Evolutionary conservation across 2,888 invertebrate genomes (phyloP).

Genomic region (Dascillus cervinus): DNA sequence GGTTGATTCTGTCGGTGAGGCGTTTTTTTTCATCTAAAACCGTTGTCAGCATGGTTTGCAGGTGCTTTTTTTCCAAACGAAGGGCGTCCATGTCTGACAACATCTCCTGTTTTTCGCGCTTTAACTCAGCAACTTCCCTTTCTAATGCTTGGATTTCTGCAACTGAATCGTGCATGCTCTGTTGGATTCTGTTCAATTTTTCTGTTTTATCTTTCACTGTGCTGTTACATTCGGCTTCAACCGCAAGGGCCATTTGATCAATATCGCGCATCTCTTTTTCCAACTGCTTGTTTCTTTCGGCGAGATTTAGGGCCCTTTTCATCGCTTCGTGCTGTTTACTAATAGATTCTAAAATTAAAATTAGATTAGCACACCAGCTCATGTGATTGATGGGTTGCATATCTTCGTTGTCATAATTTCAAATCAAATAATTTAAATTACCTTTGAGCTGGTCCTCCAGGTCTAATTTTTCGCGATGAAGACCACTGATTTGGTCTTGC

Average conservation of each 20-base stretch:
- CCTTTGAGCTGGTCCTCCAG: conserved; percentile 50
- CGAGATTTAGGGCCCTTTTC: conserved; percentile 63
- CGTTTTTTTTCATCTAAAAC: conserved; percentile 49
- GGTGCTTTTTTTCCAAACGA: conserved; percentile 50
- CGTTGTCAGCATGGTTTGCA: conserved; percentile 51
- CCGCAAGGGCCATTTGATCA: conserved; percentile 64
- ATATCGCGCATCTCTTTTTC: conserved; percentile 66
- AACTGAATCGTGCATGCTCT: conserved; percentile 43
- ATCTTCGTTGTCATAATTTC: too few relatives aligned
- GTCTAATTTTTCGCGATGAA: conserved; percentile 53
- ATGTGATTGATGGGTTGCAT: too few relatives aligned
- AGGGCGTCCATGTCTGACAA: conserved; percentile 43
- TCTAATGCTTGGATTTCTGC: conserved; percentile 45
- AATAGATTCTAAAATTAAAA: conserved; percentile 1
- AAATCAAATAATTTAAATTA: too few relatives aligned
- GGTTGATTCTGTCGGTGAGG: conserved; percentile 50
- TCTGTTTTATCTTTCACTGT: conserved; percentile 54
- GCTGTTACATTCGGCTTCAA: conserved; percentile 70
- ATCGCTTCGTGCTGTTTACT: conserved; percentile 74
- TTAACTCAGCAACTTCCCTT: conserved; percentile 41
- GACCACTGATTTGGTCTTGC: conserved; percentile 50
- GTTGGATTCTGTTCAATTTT: conserved; percentile 38
- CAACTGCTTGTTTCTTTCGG: conserved; percentile 63
- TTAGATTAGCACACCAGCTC: neutral
- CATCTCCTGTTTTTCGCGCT: conserved; percentile 42